Percentiles rank a stretch among this genome's conserved stretches.
phyloP scores from a whole-genome alignment of 2,888 invertebrate genomes.

The Amphipoea lucens region DNA sequence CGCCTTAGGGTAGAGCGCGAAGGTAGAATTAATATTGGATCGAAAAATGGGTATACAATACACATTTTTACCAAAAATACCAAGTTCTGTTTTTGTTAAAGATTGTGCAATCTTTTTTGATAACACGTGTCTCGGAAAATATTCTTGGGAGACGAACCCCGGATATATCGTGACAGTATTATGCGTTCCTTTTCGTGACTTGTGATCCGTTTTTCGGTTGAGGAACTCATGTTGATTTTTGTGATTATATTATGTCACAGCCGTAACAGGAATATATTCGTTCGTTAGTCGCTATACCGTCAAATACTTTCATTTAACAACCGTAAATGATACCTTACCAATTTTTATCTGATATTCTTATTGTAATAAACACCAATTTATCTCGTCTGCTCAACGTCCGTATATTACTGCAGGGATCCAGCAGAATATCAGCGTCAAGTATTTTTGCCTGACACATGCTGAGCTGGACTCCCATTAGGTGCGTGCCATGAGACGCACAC shows the following conservation, averaged over 20 bases:
- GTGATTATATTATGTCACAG: background rate
- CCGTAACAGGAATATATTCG: background rate
- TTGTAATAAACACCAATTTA: background rate
- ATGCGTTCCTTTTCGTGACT: conserved; percentile 4
- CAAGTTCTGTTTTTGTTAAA: conserved; percentile 45
- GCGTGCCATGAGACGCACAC: background rate
- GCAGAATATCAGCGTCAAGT: no score
- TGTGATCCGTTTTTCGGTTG: conserved; percentile 2
- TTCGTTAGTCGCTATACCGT: background rate
- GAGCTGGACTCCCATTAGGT: background rate
- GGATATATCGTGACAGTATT: conserved; percentile 6
- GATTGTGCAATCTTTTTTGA: conserved; percentile 52
- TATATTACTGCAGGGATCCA: no score
- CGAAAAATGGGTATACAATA: conserved; percentile 31
- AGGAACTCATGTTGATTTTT: background rate
- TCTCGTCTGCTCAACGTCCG: background rate
- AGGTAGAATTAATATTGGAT: conserved; percentile 51
- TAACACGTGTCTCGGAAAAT: conserved; percentile 31
- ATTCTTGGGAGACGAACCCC: conserved; percentile 12
- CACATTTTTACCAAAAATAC: conserved; percentile 15
- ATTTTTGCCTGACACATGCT: background rate
- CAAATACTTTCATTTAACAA: background rate
- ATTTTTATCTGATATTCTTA: background rate
- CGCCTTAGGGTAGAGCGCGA: conserved; percentile 43
- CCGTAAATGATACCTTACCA: background rate